Base-by-base conservation (phyloP, 2,113 vertebrate species). In the Xenopus laevis region DNA sequence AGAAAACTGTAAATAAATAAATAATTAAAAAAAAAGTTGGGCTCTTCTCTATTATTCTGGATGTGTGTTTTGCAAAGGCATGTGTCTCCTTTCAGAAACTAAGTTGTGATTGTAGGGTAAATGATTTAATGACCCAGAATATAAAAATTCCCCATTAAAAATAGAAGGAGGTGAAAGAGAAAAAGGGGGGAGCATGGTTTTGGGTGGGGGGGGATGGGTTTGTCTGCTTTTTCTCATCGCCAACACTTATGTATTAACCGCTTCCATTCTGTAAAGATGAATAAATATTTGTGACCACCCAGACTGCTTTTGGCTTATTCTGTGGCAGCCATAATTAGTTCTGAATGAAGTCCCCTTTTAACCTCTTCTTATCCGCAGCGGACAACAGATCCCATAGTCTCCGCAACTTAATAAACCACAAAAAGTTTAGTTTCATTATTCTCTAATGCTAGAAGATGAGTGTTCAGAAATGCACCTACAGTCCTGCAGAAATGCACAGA, bases 171-270 rank as follows among this genome's bases (percentile, higher is more conserved):
- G 23, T 1, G 23, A 27, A 4, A 27, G 23, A 4, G 4, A 27
- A 27, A 27, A 27, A 27, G 23, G 65, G 72, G 65, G 20, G 65
- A 18, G 65, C 44, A 30, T 21, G 45, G 33, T 40, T 40, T 40
- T 9, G 33, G 45, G 46, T 55, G 47, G 65, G 72, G 46, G 65
- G 50, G 59, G 53, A 62, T 69, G 73, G 65, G 68, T 69, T 55
- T 69, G 65, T 76, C 73, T 76, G 73, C 73, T 76, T 76, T 76
- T 76, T 76, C 73, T 76, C 73, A 76, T 76, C 66, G 47, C 65
- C 60, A 69, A 76, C 73, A 76, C 73, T 76, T 68, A 45, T 47
- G 58, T 27, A 7, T 76, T 76, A 76, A 76, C 73, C 55, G 47
- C 58, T 76, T 69, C 66, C 46, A 13, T 16, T 65, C 73, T 69